Conservation (phyloP, 2,888 invertebrate genomes). For the Eupithecia tripunctaria region DNA sequence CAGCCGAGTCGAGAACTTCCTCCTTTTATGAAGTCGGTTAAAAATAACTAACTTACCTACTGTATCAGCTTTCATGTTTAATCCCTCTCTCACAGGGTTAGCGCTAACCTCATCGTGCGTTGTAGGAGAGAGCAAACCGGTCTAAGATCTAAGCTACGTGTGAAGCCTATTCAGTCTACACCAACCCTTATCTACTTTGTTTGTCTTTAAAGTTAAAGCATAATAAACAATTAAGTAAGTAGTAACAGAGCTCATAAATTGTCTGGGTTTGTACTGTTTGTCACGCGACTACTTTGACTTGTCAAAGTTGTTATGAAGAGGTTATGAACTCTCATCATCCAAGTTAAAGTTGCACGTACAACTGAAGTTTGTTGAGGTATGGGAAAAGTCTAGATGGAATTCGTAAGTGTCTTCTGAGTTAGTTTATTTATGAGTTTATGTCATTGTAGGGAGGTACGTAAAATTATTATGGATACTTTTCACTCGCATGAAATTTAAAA, state of each 20-base stretch:
- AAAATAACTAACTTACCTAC: no score
- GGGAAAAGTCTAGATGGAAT: constrained; percentile 21
- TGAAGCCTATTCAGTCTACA: neutral
- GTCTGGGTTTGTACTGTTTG: constrained; percentile 46
- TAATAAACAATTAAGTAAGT: constrained; percentile 37
- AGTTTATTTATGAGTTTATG: neutral
- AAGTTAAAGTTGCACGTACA: constrained; percentile 39
- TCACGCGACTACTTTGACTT: constrained; percentile 46
- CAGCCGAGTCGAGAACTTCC: no score
- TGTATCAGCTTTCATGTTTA: no score
- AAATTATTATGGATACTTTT: no score
- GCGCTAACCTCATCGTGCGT: no score
- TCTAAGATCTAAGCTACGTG: neutral
- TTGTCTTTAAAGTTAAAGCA: constrained; percentile 34
- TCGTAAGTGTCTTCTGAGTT: constrained; percentile 6
- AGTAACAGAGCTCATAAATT: constrained; percentile 49
- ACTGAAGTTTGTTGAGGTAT: constrained; percentile 26
- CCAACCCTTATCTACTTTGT: constrained; percentile 22
- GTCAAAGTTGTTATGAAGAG: constrained; percentile 44
- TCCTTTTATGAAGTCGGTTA: no score
- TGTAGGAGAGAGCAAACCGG: no score
- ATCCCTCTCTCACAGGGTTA: no score
- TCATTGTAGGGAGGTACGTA: neutral
- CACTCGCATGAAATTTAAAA: no score
- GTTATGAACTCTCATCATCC: constrained; percentile 10